Conservation (phyloP, 2,797 vertebrate genomes). For the Artibeus lituratus region DNA sequence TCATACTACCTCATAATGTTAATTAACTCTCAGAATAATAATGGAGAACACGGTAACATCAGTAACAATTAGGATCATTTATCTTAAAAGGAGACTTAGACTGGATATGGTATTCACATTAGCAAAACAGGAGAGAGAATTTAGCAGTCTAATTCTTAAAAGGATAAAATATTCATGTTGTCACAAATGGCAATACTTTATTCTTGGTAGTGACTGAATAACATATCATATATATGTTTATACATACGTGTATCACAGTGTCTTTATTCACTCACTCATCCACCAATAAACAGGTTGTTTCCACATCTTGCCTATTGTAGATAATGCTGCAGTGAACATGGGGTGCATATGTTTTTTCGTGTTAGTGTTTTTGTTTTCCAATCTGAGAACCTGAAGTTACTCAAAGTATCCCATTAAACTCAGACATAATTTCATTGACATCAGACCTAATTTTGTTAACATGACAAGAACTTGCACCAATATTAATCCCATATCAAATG, state of each 20-base stretch:
- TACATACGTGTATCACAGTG: no score
- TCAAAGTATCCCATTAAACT: neutral
- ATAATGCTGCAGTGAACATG: no score
- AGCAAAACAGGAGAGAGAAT: neutral
- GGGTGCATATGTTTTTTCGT: no score
- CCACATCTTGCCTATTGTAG: no score
- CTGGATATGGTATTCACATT: neutral
- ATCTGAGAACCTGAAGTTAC: neutral
- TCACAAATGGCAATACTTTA: neutral
- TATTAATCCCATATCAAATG: neutral
- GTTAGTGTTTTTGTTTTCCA: no score
- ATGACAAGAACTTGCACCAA: neutral
- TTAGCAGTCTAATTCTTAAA: neutral
- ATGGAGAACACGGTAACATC: neutral
- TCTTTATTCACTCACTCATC: no score
- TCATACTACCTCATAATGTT: neutral
- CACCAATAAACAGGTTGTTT: no score
- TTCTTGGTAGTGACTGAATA: neutral
- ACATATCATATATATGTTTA: no score
- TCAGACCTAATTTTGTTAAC: neutral
- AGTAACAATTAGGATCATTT: neutral
- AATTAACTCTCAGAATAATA: neutral
- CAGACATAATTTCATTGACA: neutral
- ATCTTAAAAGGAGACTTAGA: neutral
- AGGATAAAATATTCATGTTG: neutral